phyloP scores from a whole-genome alignment of 1,140 invertebrate genomes.

The Orussus abietinus region DNA sequence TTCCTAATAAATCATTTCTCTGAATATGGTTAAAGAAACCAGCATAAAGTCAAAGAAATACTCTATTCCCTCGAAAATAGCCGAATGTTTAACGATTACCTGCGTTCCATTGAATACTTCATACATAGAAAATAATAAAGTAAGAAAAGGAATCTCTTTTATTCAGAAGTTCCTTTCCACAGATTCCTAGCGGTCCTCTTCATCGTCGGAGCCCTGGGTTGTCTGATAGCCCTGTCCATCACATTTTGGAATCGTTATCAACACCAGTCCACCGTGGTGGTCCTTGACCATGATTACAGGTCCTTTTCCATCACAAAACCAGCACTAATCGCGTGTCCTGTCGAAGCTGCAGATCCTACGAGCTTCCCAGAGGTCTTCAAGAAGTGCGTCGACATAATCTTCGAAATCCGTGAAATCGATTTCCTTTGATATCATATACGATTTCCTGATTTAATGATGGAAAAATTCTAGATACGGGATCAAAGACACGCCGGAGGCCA shows the following conservation, averaged over 20 bases:
- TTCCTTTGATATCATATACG: not conserved
- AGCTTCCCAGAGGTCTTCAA: constrained; percentile 21
- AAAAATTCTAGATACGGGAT: constrained; percentile 19
- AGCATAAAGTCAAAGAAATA: not conserved
- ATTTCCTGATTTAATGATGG: not conserved
- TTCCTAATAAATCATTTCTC: constrained; percentile 1
- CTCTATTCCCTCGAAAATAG: not conserved
- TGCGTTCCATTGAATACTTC: not conserved
- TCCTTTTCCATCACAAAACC: constrained; percentile 16
- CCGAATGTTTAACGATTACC: not conserved
- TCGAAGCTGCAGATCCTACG: constrained; percentile 3
- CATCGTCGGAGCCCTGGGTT: constrained; percentile 15
- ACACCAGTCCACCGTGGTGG: constrained; percentile 13
- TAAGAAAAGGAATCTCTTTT: not conserved
- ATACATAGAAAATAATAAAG: constrained; percentile 1
- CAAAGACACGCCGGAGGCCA: constrained; percentile 19
- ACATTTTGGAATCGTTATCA: constrained; percentile 27
- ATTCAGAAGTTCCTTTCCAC: not conserved
- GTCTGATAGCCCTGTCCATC: constrained; percentile 17
- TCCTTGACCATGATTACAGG: constrained; percentile 16
- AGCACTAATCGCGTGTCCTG: constrained; percentile 18
- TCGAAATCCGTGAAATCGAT: not conserved
- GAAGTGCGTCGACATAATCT: constrained; percentile 19
- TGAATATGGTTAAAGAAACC: not conserved
- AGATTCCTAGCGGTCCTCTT: constrained; percentile 18